phyloP scores from a whole-genome alignment of 1,140 invertebrate species.

The Macrostomum lignano region DNA sequence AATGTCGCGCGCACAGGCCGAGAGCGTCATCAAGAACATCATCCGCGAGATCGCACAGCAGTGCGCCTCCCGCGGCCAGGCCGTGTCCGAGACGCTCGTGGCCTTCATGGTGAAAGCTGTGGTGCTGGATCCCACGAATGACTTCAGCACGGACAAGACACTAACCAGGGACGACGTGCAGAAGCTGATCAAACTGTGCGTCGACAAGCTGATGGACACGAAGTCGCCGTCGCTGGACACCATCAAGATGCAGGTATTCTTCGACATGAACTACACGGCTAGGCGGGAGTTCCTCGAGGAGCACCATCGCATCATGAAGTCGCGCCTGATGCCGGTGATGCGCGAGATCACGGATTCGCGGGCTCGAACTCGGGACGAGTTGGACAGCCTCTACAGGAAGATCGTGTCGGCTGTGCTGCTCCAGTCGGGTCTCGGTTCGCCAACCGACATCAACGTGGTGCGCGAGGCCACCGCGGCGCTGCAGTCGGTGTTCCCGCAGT shows the following conservation, averaged over 20 bases:
- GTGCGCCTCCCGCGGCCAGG: conserved; percentile 26
- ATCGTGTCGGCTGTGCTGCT: conserved; percentile 27
- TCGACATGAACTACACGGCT: conserved; percentile 37
- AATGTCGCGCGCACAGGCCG: no score
- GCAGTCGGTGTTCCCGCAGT: conserved; percentile 40
- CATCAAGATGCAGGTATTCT: conserved; percentile 38
- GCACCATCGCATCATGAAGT: conserved; percentile 25
- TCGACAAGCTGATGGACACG: conserved; percentile 21
- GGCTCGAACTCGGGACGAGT: conserved; percentile 24
- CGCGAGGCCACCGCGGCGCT: conserved; percentile 35
- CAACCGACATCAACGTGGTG: conserved; percentile 29
- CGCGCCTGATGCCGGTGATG: conserved; percentile 23
- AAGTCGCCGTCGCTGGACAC: conserved; percentile 26
- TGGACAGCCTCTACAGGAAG: conserved; percentile 27
- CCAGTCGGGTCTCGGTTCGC: conserved; percentile 24
- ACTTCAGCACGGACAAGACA: conserved; percentile 26
- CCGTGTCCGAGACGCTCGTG: conserved; percentile 26
- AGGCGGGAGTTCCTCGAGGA: conserved; percentile 29
- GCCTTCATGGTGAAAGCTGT: conserved; percentile 30
- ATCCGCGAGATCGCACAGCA: conserved; percentile 27
- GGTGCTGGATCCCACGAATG: conserved; percentile 25
- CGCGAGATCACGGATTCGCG: conserved; percentile 26
- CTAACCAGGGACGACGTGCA: conserved; percentile 29
- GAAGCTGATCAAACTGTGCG: conserved; percentile 27
- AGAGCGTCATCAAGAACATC: conserved; percentile 29